Evolutionary conservation across 1,140 invertebrate species (phyloP).

Genomic region (Megalopta genalis): DNA sequence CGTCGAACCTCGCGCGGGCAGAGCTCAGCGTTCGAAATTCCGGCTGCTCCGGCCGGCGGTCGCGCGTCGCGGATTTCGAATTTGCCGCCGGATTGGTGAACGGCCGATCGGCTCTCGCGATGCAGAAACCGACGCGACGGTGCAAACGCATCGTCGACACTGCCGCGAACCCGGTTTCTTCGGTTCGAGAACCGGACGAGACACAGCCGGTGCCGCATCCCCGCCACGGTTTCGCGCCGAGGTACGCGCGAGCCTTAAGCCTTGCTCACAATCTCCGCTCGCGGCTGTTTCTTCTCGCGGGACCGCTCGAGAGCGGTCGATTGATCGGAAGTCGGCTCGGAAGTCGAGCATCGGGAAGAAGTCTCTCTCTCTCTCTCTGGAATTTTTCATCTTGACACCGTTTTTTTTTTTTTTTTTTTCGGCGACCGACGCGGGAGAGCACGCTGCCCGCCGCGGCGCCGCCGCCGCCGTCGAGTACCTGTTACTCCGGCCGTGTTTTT

Average conservation of each 20-base stretch:
- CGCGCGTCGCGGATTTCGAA: neutral
- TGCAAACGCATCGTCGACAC: slow-evolving; percentile 39
- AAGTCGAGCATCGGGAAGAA: neutral
- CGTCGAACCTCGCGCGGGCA: neutral
- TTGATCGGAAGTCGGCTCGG: neutral
- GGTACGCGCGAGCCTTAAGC: slow-evolving; percentile 40
- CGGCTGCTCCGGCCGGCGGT: no score
- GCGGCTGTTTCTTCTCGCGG: neutral
- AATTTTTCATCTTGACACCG: slow-evolving; percentile 14
- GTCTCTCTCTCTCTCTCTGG: slow-evolving; percentile 7
- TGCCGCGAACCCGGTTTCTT: slow-evolving; percentile 25
- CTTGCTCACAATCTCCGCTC: slow-evolving; percentile 21
- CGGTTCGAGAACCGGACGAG: slow-evolving; percentile 38
- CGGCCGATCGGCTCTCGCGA: neutral
- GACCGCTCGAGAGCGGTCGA: neutral
- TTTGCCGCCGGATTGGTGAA: neutral
- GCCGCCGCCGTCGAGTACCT: neutral
- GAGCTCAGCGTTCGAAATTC: no score
- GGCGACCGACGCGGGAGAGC: no score
- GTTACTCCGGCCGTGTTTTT: neutral
- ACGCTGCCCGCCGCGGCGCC: no score
- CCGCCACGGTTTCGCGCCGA: slow-evolving; percentile 40
- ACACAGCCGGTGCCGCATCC: slow-evolving; percentile 24
- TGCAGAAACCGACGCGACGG: slow-evolving; percentile 26
- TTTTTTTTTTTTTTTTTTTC: neutral